A percentile compares a stretch with the other conserved stretches of the same genome.
These are phyloP conservation scores for Carpatolechia fugitivella DNA, from an alignment of 2,888 invertebrate species.

Conservation along the genomic window DNA sequence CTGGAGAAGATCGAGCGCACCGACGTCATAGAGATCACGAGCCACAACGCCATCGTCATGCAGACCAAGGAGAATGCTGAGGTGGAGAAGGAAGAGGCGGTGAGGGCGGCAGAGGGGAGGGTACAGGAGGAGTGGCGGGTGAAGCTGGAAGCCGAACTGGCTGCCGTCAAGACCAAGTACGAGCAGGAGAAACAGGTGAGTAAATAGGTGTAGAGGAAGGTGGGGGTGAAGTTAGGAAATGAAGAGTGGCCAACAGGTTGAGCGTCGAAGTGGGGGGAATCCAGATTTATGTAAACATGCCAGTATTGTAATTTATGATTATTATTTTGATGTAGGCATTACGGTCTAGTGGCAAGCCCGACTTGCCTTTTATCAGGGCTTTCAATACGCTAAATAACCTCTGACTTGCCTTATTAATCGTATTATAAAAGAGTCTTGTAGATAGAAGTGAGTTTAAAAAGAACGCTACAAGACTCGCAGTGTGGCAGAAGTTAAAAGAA, in stretches of 20 bases:
- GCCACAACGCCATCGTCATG: constrained; percentile 82
- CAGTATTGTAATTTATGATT: neutral
- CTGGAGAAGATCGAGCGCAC: constrained; percentile 86
- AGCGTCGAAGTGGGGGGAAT: constrained; percentile 46
- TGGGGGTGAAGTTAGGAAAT: constrained; percentile 43
- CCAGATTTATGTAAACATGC: constrained; percentile 73
- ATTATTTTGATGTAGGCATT: too few relatives aligned
- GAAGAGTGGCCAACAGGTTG: constrained; percentile 74
- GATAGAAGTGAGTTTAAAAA: too few relatives aligned
- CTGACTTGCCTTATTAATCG: too few relatives aligned
- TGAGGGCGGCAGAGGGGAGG: constrained; percentile 72
- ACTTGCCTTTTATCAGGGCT: too few relatives aligned
- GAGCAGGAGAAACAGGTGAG: constrained; percentile 77
- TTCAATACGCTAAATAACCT: too few relatives aligned
- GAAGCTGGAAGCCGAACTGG: constrained; percentile 54
- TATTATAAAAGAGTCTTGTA: too few relatives aligned
- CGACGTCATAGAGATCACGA: constrained; percentile 81
- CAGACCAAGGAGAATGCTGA: constrained; percentile 84
- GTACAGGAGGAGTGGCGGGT: constrained; percentile 81
- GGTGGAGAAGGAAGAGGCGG: constrained; percentile 77
- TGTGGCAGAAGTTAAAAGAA: too few relatives aligned
- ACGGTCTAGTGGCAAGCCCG: too few relatives aligned
- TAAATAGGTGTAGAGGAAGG: neutral
- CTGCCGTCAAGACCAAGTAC: constrained; percentile 59
- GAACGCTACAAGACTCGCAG: too few relatives aligned